Evolutionary conservation across 1,140 invertebrate species (phyloP), one percentile per base, ranked within the genome.

Genomic region (Halesus radiatus): DNA sequence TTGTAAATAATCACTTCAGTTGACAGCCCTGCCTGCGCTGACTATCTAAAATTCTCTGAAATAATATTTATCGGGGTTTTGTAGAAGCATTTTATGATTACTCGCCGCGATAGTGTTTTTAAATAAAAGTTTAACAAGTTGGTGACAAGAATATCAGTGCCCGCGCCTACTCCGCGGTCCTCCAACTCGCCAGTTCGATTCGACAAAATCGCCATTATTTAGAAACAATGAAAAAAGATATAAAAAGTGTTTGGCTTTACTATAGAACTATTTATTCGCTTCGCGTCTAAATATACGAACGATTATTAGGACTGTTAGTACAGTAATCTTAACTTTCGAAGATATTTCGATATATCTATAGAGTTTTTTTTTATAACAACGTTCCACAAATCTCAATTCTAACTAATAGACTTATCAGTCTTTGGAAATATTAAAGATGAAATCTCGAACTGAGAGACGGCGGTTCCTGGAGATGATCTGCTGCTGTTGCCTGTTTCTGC

Each of bases 211-310:
- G 76, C 76, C 64, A 78, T n/a, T n/a, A n/a, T 78, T 78, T 50
- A 52, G 23, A 62, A 64, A 70, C 76, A 78, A 78, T 78, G 76
- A 77, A 70, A 78, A 77, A 77, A 62, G 20, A 70, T 70, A 58
- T 68, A 78, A 52, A 70, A 78, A 78, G 75, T 77, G 37, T 66
- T 66, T 18, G 20, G 6, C 13, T 50, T 29, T 29, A 18, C 22
- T 45, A 20, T 20, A 70, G 66, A 70, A 52, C 66, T 45, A 8
- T 50, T 70, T 22, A 1, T n/a, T 20, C 32, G 29, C 20, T 29
- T 64, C 23, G 60, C 16, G n/a, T 50, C 18, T 20, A 13, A 68
- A 68, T 18, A 37, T 15, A 37, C 16, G 64, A 10, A 45, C 26
- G 29, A 50, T 50, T 70, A 70, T 5, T 70, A 52, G 50, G 64